These are phyloP conservation scores for Eptatretus atami DNA, from an alignment of 2,797 vertebrate genomes.

Conservation along the genomic window DNA sequence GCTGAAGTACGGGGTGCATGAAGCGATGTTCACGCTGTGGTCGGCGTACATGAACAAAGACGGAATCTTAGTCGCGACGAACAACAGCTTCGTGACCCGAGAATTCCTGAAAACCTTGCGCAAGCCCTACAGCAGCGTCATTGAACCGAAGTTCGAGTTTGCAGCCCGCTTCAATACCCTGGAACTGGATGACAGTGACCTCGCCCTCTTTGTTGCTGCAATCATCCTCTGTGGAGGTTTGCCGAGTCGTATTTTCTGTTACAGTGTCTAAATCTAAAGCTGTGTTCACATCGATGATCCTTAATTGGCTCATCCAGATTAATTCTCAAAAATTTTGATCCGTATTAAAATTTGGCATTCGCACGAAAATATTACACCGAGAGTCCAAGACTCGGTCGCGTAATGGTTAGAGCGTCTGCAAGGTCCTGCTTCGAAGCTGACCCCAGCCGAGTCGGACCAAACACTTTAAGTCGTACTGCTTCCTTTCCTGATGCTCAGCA, in stretches of 20 bases:
- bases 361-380: too few species aligned
- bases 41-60: slow-evolving; percentile 98
- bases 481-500: too few species aligned
- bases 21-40: slow-evolving; percentile 92
- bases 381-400: too few species aligned
- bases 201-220: slow-evolving; percentile 80
- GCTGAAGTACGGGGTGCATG: slow-evolving; percentile 80
- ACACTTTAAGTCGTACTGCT: too few species aligned
- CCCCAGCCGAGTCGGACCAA: too few species aligned
- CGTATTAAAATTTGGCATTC: too few species aligned
- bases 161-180: slow-evolving; percentile 88
- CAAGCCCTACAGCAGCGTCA: slow-evolving; percentile 75
- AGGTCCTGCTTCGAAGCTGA: too few species aligned
- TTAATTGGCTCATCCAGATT: neutral
- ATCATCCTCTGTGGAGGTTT: slow-evolving; percentile 94
- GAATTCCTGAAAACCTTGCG: slow-evolving; percentile 84
- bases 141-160: slow-evolving; percentile 97
- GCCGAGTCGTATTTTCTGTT: slow-evolving; percentile 8
- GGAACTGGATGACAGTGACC: slow-evolving; percentile 84
- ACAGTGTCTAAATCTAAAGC: too few species aligned
- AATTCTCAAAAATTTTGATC: too few species aligned
- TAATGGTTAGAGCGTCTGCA: too few species aligned
- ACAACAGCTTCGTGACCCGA: slow-evolving; percentile 74
- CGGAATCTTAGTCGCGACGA: slow-evolving; percentile 64
- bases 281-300: neutral